Percentiles rank a stretch among this genome's conserved stretches.
Evolutionary conservation across 2,888 invertebrate genomes (phyloP).

Genomic region (Heteromurus nitidus): DNA sequence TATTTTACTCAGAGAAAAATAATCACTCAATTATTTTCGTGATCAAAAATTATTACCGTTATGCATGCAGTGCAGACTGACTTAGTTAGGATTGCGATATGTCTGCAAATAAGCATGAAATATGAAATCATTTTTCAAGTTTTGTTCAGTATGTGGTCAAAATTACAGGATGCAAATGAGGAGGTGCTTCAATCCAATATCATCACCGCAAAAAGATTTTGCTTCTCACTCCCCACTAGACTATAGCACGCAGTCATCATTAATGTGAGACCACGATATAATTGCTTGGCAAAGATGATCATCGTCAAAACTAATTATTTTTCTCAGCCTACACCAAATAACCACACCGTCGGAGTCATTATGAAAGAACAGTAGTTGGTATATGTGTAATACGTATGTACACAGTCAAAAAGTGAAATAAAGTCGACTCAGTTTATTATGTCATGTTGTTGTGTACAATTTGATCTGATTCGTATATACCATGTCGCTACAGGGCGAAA

Average conservation of each 20-base stretch:
- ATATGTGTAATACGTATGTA: no score
- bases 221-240: no score
- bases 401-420: background rate
- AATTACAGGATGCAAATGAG: background rate
- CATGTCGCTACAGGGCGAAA: conserved; percentile 48
- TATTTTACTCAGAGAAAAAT: background rate
- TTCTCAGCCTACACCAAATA: conserved; percentile 3
- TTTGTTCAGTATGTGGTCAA: background rate
- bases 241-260: background rate
- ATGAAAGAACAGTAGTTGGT: no score
- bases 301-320: conserved; percentile 56
- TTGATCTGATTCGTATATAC: conserved; percentile 51
- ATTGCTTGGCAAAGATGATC: conserved; percentile 17
- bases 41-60: conserved; percentile 22
- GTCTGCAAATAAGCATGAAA: conserved; percentile 22
- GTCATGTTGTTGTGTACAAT: conserved; percentile 38
- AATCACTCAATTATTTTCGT: background rate
- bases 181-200: no score
- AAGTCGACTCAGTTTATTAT: conserved; percentile 44
- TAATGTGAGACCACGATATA: background rate
- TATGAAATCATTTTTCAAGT: conserved; percentile 5
- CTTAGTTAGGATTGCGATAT: conserved; percentile 39
- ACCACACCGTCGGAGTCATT: no score
- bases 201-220: conserved; percentile 10
- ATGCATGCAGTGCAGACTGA: conserved; percentile 54